A percentile compares a stretch with the other conserved stretches of the same genome.
These are phyloP conservation scores for Tenthredo livida DNA, from an alignment of 2,888 invertebrate species.

Conservation along the genomic window DNA sequence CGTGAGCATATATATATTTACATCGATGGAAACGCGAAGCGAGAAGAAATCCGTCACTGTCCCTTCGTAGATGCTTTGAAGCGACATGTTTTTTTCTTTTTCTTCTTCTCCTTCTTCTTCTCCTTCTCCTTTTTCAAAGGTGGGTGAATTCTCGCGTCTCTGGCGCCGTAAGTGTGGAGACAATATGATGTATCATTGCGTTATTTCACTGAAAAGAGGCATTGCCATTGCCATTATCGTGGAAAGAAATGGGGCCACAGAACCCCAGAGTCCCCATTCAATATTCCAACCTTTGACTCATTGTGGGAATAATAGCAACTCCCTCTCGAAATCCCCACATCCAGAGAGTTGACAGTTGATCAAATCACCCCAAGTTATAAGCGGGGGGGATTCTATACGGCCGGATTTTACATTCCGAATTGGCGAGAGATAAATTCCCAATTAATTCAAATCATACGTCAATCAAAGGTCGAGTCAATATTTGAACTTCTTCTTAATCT, in stretches of 20 bases:
- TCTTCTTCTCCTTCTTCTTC: neutral
- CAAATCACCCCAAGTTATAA: neutral
- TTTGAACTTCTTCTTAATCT: neutral
- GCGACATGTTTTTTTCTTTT: neutral
- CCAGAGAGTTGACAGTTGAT: neutral
- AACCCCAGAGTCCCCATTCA: neutral
- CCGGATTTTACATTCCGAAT: neutral
- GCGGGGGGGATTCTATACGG: neutral
- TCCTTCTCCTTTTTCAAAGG: neutral
- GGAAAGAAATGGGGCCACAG: neutral
- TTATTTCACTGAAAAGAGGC: slow-evolving; percentile 2
- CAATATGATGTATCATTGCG: slow-evolving; percentile 19
- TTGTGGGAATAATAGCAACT: neutral
- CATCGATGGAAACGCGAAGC: neutral
- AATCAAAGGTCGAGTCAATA: neutral
- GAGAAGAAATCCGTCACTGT: neutral
- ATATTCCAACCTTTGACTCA: slow-evolving; percentile 35
- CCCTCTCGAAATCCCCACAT: neutral
- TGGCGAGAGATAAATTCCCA: neutral
- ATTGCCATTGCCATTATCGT: slow-evolving; percentile 5
- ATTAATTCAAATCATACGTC: neutral
- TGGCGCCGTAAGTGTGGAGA: neutral
- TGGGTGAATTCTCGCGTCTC: neutral
- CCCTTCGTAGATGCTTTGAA: neutral
- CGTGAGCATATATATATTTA: neutral